Evolutionary conservation across 35 echinoderm and acorn worm species (phyloP).

Genomic region (Heliocidaris tuberculata): DNA sequence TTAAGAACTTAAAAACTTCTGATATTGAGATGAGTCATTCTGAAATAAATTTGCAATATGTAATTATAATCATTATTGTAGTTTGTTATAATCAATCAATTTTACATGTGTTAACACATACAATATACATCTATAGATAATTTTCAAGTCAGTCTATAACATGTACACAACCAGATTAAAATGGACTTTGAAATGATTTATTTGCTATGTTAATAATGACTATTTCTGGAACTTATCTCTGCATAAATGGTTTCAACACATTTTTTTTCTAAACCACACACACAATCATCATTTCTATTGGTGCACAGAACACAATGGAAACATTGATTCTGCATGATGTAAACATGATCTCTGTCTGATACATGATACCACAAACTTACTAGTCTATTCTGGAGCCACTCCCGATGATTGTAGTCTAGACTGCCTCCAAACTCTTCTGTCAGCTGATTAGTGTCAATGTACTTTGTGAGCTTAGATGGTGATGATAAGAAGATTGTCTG

Average conservation of each 20-base stretch:
- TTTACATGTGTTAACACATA: no score
- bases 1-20: no score
- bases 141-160: no score
- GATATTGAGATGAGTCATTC: no score
- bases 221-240: background rate
- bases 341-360: background rate
- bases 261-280: background rate
- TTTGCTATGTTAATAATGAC: background rate
- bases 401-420: constrained; percentile 86
- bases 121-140: no score
- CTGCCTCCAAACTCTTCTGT: constrained; percentile 92
- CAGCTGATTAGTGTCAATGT: constrained; percentile 74
- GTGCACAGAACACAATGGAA: background rate
- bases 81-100: no score
- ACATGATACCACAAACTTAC: constrained; percentile 54
- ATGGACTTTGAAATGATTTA: background rate
- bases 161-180: no score
- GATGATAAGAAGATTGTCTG: constrained; percentile 73
- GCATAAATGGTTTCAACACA: background rate
- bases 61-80: no score
- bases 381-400: constrained; percentile 91
- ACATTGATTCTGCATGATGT: background rate
- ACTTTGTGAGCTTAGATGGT: constrained; percentile 66
- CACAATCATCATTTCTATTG: background rate
- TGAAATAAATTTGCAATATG: no score